A percentile compares a stretch with the other conserved stretches of the same genome.
phyloP scores from a whole-genome alignment of 1,140 invertebrate species.

The Cheumatopsyche charites region DNA sequence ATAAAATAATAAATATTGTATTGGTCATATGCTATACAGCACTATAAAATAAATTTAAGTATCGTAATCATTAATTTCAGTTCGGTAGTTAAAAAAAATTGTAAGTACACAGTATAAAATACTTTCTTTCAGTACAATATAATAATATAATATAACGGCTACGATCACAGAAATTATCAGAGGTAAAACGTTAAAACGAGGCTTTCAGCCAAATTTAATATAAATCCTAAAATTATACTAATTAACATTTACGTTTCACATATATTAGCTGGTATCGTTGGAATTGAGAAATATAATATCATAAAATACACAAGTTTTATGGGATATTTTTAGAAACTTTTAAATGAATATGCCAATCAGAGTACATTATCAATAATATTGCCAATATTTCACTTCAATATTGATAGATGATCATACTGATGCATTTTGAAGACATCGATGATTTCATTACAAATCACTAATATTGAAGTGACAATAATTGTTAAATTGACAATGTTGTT shows the following conservation, averaged over 20 bases:
- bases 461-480: no score
- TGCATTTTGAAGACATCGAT: no score
- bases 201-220: slow-evolving; percentile 28
- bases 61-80: slow-evolving; percentile 13
- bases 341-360: no score
- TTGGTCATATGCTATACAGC: slow-evolving; percentile 28
- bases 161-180: slow-evolving; percentile 34
- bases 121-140: no score
- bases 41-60: slow-evolving; percentile 28
- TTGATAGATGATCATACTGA: no score
- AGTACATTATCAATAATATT: no score
- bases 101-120: not conserved
- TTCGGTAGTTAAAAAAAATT: not conserved
- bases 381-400: no score
- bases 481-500: no score
- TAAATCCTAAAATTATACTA: slow-evolving; percentile 23
- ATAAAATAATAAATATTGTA: slow-evolving; percentile 22
- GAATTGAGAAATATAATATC: not conserved
- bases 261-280: not conserved
- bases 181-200: slow-evolving; percentile 12
- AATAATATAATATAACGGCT: slow-evolving; percentile 20
- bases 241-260: slow-evolving; percentile 2
- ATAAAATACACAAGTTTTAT: not conserved
- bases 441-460: no score
- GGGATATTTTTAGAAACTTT: no score